A percentile compares a stretch with the other conserved stretches of the same genome.
Evolutionary conservation across 2,797 vertebrate genomes (phyloP).

Genomic region (Psittacula echo): DNA sequence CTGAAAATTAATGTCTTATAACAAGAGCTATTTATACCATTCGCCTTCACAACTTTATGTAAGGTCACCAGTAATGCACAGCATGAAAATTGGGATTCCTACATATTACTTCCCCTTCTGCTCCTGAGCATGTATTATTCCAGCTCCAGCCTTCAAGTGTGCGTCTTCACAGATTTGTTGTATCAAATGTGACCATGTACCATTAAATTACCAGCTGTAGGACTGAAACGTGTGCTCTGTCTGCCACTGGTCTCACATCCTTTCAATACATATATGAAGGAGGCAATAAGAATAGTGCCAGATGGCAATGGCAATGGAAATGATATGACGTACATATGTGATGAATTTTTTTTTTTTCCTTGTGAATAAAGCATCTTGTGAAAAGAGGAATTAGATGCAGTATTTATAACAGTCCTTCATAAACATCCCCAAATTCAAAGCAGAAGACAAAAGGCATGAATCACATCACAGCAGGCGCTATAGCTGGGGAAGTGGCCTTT

Average conservation of each 20-base stretch:
- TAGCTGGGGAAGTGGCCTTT: slow-evolving; percentile 73
- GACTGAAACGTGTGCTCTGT: neutral
- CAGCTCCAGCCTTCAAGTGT: neutral
- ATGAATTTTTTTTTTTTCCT: slow-evolving; percentile 45
- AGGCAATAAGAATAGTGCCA: slow-evolving; percentile 41
- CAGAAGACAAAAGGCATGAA: slow-evolving; percentile 80
- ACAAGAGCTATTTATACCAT: neutral
- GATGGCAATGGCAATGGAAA: slow-evolving; percentile 70
- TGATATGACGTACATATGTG: slow-evolving; percentile 57
- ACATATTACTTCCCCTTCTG: neutral
- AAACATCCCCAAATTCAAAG: slow-evolving; percentile 80
- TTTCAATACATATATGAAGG: slow-evolving; percentile 32
- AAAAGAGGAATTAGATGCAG: slow-evolving; percentile 73
- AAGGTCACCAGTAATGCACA: neutral
- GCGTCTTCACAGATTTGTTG: neutral
- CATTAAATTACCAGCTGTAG: neutral
- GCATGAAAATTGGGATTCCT: neutral
- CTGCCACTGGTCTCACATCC: slow-evolving; percentile 21
- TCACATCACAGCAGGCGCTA: slow-evolving; percentile 70
- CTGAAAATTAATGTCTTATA: neutral
- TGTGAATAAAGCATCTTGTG: slow-evolving; percentile 72
- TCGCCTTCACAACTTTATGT: neutral
- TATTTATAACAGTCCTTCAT: slow-evolving; percentile 75
- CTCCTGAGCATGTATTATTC: neutral
- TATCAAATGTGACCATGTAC: neutral